Evolutionary conservation across 2,888 invertebrate species (phyloP).

Genomic region (Ctena decussata): DNA sequence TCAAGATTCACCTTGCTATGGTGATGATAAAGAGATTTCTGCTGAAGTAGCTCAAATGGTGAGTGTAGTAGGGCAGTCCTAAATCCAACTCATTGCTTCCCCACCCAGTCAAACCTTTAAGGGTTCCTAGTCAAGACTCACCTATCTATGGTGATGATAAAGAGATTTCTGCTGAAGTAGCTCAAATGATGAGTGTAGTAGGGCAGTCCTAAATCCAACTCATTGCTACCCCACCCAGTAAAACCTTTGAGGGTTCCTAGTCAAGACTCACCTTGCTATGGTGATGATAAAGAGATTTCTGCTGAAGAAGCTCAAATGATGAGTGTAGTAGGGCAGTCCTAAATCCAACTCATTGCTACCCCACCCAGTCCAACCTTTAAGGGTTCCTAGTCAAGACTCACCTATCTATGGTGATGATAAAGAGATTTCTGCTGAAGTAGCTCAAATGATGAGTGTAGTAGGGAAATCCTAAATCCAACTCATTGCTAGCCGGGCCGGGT

Average conservation of each 20-base stretch:
- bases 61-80: no score
- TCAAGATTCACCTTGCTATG: conserved; percentile 20
- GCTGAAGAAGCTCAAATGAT: conserved; percentile 95
- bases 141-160: conserved; percentile 87
- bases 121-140: conserved; percentile 40
- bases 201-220: no score
- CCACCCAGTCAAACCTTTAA: conserved; percentile 19
- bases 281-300: conserved; percentile 90
- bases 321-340: no score
- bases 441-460: conserved; percentile 92
- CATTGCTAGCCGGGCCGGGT: no score
- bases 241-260: conserved; percentile 34
- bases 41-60: conserved; percentile 95
- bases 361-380: no score
- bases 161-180: conserved; percentile 93
- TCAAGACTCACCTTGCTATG: conserved; percentile 20
- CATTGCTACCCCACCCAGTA: no score
- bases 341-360: no score
- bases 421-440: conserved; percentile 93
- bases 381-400: conserved; percentile 40
- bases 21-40: conserved; percentile 90
- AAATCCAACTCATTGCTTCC: no score
- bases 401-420: conserved; percentile 87
- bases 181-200: conserved; percentile 92
- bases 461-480: no score